Base-by-base conservation (phyloP, 1,140 invertebrate species). In the Palaemon carinicauda region DNA sequence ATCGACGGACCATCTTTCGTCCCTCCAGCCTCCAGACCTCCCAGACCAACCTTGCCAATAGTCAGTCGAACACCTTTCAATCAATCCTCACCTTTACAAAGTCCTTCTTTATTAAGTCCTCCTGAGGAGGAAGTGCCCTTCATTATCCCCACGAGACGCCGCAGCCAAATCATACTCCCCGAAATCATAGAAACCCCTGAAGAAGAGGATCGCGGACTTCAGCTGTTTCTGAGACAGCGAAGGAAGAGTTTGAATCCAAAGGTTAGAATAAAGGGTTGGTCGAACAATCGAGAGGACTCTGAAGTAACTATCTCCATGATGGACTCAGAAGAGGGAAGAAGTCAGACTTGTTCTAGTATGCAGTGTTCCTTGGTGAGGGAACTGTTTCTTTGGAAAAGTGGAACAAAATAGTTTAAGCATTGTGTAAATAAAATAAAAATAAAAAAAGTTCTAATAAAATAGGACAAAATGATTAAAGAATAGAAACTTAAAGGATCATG, bases 161-260 rank as follows among this genome's bases (percentile, higher is more conserved):
- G 84, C n/a, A 80, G 84, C 65, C 80, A 74, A 29, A 69, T 69
- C 17, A 53, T 71, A 65, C 84, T 86, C 31, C 84, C 84, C 24
- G 84, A 86, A 50, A 86, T 86, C 41, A 19, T 86, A 60, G 84
- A 86, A 51, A 86, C 84, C 14, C 84, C 84, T 5, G 84, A 86
- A n/a, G 84, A 86, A 10, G 84, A 86, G n/a, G 82, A 84, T 60
- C 71, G 54, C 31, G 84, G 84, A 60, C 65, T 86, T 41, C 77
- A 75, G 41, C 65, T 86, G 77, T 86, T 86, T 53, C 50, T 80
- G 1, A 24, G 29, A 10, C 84, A 80, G 60, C 56, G 84, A 41
- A 56, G 84, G 21, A 69, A 33, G 51, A 86, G 84, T 52, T 54
- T 86, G 60, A 75, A 86, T 52, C 80, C 50, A 19, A 80, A 80